A percentile compares a stretch with the other conserved stretches of the same genome.
Conservation (phyloP, 2,797 vertebrate species). For the Poeciliopsis paucimaculata region DNA sequence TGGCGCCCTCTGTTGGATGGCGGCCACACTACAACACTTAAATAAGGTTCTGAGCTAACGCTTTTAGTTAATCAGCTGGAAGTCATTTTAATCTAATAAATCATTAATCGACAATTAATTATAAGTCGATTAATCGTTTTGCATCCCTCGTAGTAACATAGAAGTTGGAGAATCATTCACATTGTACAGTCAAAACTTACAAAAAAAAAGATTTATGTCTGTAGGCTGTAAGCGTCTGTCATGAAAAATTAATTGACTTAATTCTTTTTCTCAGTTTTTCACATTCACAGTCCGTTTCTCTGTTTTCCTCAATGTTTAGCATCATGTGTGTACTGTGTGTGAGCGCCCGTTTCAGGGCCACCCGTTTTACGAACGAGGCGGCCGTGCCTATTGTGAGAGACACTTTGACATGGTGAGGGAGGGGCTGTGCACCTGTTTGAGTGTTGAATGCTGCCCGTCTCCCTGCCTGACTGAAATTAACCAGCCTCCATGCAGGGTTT, state of each 20-base stretch:
- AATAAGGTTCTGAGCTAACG: too few relatives aligned
- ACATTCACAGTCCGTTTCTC: slow-evolving; percentile 12
- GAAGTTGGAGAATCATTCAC: neutral
- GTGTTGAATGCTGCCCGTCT: slow-evolving; percentile 33
- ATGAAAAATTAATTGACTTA: neutral
- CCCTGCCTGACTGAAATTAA: slow-evolving; percentile 32
- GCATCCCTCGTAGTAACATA: too few relatives aligned
- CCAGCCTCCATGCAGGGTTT: slow-evolving; percentile 23
- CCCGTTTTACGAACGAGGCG: slow-evolving; percentile 76
- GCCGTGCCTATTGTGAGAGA: slow-evolving; percentile 78
- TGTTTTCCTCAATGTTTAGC: slow-evolving; percentile 75
- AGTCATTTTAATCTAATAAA: too few relatives aligned
- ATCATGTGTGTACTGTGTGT: slow-evolving; percentile 82
- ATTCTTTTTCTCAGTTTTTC: slow-evolving; percentile 16
- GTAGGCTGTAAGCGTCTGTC: neutral
- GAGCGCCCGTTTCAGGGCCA: slow-evolving; percentile 81
- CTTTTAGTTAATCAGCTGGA: too few relatives aligned
- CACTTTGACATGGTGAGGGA: slow-evolving; percentile 82
- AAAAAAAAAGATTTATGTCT: neutral
- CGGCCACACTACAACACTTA: too few relatives aligned
- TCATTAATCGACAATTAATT: too few relatives aligned
- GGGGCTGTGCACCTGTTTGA: slow-evolving; percentile 19
- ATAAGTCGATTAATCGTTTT: too few relatives aligned
- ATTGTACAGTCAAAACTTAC: neutral
- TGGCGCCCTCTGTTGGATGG: too few relatives aligned